Evolutionary conservation across 2,888 invertebrate genomes (phyloP).

Genomic region (Conistra vaccinii): DNA sequence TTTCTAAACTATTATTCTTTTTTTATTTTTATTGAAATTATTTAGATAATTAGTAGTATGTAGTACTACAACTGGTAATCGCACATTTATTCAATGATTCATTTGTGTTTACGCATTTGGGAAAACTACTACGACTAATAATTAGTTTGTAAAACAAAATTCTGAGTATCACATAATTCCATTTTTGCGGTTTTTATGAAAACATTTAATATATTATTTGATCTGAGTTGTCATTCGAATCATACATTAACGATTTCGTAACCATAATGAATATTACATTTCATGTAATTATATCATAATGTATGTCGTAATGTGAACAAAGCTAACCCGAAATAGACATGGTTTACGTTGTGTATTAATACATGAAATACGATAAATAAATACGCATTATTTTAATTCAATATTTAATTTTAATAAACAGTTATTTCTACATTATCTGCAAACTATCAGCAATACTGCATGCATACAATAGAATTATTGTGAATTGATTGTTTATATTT

Average conservation of each 20-base stretch:
- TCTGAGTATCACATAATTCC: not conserved
- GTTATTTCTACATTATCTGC: not conserved
- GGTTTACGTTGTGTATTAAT: not conserved
- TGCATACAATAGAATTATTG: not conserved
- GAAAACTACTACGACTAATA: not conserved
- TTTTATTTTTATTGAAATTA: not conserved
- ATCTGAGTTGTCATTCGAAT: not conserved
- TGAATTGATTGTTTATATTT: not conserved
- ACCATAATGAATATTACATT: conserved; percentile 1
- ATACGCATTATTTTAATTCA: not conserved
- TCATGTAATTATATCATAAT: not conserved
- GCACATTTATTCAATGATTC: not conserved
- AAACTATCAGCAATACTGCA: not conserved
- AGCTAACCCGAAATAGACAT: not conserved
- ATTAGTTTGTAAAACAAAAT: not conserved
- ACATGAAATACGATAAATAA: not conserved
- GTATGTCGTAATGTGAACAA: not conserved
- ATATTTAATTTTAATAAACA: not conserved
- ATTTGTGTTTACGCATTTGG: conserved; percentile 10
- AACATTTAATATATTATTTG: not conserved
- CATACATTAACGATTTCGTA: not conserved
- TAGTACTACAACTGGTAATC: not conserved
- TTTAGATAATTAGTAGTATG: not conserved
- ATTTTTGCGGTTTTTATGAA: conserved; percentile 1
- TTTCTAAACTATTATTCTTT: too few relatives aligned